Percentiles rank a stretch among this genome's conserved stretches.
These are phyloP conservation scores for Fringilla coelebs DNA, from an alignment of 2,797 vertebrate species.

Conservation along the genomic window DNA sequence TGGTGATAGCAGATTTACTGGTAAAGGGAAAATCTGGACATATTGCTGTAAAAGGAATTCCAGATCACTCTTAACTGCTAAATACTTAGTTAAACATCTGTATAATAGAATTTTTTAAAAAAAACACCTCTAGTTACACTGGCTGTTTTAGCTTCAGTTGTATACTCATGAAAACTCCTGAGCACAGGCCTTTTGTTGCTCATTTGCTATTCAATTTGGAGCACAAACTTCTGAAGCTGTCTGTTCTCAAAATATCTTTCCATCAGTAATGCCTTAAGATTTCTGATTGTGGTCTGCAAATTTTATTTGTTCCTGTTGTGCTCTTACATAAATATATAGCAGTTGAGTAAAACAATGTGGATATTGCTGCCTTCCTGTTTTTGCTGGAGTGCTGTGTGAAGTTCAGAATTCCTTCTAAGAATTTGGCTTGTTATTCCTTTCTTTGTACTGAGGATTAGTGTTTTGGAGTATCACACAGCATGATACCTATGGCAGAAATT, in stretches of 20 bases:
- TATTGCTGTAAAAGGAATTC: not conserved
- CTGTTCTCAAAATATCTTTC: not conserved
- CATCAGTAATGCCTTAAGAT: not conserved
- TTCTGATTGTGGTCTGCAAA: not conserved
- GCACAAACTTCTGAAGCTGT: not conserved
- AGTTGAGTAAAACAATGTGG: not conserved
- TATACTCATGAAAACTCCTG: not conserved
- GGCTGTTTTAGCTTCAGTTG: not conserved
- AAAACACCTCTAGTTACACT: not conserved
- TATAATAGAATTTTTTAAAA: not conserved
- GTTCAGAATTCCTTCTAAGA: not conserved
- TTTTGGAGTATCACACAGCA: not conserved
- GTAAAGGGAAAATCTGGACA: not conserved
- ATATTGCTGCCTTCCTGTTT: not conserved
- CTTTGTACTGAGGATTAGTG: not conserved
- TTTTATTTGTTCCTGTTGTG: not conserved
- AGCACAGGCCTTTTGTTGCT: not conserved
- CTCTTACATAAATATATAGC: not conserved
- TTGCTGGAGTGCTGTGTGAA: not conserved
- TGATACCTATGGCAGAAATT: not conserved
- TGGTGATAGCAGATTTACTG: not conserved
- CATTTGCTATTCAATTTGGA: not conserved
- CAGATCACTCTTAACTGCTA: not conserved
- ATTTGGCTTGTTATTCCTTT: not conserved
- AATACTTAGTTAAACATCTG: not conserved